These are phyloP conservation scores for Coregonus suidteri DNA, from an alignment of 2,797 vertebrate genomes.

Conservation along the genomic window DNA sequence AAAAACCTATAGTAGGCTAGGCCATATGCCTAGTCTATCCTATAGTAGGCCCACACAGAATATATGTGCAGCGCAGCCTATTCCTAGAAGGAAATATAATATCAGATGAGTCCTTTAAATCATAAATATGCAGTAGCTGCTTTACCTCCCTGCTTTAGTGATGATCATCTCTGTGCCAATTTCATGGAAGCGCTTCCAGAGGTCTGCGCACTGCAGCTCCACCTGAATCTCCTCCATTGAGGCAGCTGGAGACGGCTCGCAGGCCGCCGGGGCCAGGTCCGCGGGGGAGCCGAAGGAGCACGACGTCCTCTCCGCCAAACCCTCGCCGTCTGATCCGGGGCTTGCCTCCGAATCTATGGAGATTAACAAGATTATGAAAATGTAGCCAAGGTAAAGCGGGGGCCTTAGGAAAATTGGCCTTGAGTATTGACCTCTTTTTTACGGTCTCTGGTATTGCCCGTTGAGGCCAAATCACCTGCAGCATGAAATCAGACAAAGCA, in stretches of 20 bases:
- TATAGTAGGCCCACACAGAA: too few species aligned
- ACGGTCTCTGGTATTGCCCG: background rate
- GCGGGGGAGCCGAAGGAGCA: conserved; percentile 89
- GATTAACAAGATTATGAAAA: conserved; percentile 45
- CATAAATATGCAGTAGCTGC: background rate
- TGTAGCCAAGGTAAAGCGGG: background rate
- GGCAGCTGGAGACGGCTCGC: conserved; percentile 81
- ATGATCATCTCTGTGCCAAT: conserved; percentile 99
- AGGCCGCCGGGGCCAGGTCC: conserved; percentile 80
- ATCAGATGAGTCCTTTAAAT: background rate
- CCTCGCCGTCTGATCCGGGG: conserved; percentile 92
- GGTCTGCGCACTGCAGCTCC: conserved; percentile 95
- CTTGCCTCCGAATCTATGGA: conserved; percentile 91
- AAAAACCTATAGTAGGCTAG: too few species aligned
- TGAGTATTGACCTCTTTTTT: background rate
- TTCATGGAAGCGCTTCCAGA: conserved; percentile 99
- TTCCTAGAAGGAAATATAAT: background rate
- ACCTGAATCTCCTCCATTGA: conserved; percentile 99
- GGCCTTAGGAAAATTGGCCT: conserved; percentile 22
- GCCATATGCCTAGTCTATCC: too few species aligned
- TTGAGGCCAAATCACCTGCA: conserved; percentile 62
- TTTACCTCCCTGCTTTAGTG: conserved; percentile 97
- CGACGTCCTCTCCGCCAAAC: conserved; percentile 88
- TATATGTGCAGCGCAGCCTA: background rate
- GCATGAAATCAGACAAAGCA: background rate